phyloP scores from a whole-genome alignment of 2,797 vertebrate species.

The Anguilla marmorata region DNA sequence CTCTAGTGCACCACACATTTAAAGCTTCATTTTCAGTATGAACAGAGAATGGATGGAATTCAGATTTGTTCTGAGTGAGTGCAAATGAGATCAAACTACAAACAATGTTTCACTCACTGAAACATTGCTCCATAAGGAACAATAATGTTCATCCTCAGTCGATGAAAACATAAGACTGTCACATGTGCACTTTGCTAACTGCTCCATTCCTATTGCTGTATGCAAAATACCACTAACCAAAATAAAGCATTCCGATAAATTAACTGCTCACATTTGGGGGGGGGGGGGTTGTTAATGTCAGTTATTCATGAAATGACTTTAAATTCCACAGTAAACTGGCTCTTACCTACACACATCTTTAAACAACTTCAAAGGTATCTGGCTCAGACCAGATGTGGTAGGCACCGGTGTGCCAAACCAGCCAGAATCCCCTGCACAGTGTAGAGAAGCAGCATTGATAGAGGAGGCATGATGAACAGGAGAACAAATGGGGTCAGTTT shows the following conservation, averaged over 20 bases:
- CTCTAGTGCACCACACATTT: neutral
- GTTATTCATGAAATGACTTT: neutral
- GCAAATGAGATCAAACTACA: neutral
- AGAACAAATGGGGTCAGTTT: constrained; percentile 25
- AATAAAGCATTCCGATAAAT: neutral
- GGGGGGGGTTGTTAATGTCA: neutral
- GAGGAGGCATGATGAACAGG: constrained; percentile 26
- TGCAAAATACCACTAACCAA: neutral
- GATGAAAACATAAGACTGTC: neutral
- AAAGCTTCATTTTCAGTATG: neutral
- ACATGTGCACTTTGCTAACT: no score
- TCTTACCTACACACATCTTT: neutral
- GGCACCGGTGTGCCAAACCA: neutral
- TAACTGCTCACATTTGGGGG: neutral
- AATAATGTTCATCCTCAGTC: neutral
- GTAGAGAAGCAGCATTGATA: constrained; percentile 27
- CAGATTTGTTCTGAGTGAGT: neutral
- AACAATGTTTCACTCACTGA: neutral
- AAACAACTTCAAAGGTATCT: neutral
- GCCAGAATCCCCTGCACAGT: neutral
- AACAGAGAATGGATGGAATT: neutral
- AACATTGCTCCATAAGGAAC: no score
- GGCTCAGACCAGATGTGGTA: neutral
- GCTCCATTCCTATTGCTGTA: no score
- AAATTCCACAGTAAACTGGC: neutral